phyloP scores from a whole-genome alignment of 2,113 vertebrate genomes.

The Zosterops japonicus region DNA sequence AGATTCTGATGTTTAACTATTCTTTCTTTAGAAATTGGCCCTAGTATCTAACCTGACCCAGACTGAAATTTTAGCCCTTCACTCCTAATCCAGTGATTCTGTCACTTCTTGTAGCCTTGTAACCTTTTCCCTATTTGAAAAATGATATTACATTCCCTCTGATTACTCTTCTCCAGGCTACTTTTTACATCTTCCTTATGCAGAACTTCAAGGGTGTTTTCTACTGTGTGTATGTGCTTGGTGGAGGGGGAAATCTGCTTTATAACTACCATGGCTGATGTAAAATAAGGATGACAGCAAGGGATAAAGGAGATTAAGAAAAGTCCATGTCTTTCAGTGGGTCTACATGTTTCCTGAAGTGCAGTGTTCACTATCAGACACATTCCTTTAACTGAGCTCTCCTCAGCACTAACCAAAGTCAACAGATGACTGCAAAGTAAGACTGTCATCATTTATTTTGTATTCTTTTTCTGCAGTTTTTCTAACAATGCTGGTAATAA shows the following conservation, averaged over 20 bases:
- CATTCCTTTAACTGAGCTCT: slow-evolving; percentile 19
- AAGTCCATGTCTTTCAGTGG: not conserved
- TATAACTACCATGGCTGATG: not conserved
- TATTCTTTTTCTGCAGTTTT: not conserved
- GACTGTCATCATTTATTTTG: not conserved
- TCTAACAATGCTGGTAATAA: not conserved
- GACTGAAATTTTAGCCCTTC: slow-evolving; percentile 6
- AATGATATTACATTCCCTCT: not conserved
- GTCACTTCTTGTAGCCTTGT: not conserved
- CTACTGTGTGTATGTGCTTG: not conserved
- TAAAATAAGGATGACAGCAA: slow-evolving; percentile 8
- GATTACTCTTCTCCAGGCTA: not conserved
- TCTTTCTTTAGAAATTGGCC: not conserved
- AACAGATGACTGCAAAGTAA: not conserved
- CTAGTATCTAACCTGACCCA: not conserved
- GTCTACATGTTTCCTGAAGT: not conserved
- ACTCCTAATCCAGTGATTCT: not conserved
- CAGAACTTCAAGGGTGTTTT: not conserved
- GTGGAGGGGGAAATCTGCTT: not conserved
- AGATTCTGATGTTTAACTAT: not conserved
- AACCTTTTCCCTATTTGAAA: not conserved
- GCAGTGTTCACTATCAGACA: not conserved
- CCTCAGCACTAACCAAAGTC: not conserved
- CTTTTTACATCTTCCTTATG: not conserved
- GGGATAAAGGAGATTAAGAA: slow-evolving; percentile 4